Conservation (phyloP, 2,888 invertebrate genomes). For the Ceramica pisi region DNA sequence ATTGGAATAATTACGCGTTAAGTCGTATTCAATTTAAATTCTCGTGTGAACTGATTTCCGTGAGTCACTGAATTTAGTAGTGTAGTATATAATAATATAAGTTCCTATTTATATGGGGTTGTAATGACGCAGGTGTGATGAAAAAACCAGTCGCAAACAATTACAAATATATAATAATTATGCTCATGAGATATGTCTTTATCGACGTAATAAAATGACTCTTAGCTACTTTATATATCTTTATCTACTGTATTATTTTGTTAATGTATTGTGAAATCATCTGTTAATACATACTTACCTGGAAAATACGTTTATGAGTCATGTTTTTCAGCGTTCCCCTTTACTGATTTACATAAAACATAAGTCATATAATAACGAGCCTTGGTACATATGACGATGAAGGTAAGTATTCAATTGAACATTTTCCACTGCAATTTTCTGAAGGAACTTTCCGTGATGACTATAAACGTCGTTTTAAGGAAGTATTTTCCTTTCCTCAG, state of each 20-base stretch:
- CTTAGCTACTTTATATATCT: neutral
- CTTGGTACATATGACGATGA: constrained; percentile 4
- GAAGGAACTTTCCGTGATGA: constrained; percentile 20
- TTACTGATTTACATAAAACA: constrained; percentile 32
- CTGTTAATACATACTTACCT: constrained; percentile 31
- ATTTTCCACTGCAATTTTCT: constrained; percentile 27
- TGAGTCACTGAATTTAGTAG: constrained; percentile 31
- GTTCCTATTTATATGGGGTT: constrained; percentile 23
- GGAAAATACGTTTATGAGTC: constrained; percentile 50
- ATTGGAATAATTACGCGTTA: constrained; percentile 7
- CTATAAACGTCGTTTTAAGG: neutral
- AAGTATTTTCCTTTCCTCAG: constrained; percentile 6
- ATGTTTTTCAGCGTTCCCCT: constrained; percentile 14
- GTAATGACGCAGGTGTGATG: constrained; percentile 22
- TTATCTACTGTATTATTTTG: constrained; percentile 13
- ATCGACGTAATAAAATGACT: constrained; percentile 5
- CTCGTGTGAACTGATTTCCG: constrained; percentile 15
- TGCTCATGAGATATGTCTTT: constrained; percentile 3
- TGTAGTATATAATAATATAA: constrained; percentile 6
- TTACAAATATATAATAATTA: constrained; percentile 21
- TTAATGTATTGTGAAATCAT: constrained; percentile 28
- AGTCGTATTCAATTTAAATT: constrained; percentile 19
- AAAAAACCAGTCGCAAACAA: constrained; percentile 23
- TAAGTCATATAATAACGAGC: constrained; percentile 10
- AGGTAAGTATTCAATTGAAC: neutral